Evolutionary conservation across 2,113 vertebrate genomes (phyloP), one percentile per base, ranked within the genome.

Genomic region (Sprattus sprattus): DNA sequence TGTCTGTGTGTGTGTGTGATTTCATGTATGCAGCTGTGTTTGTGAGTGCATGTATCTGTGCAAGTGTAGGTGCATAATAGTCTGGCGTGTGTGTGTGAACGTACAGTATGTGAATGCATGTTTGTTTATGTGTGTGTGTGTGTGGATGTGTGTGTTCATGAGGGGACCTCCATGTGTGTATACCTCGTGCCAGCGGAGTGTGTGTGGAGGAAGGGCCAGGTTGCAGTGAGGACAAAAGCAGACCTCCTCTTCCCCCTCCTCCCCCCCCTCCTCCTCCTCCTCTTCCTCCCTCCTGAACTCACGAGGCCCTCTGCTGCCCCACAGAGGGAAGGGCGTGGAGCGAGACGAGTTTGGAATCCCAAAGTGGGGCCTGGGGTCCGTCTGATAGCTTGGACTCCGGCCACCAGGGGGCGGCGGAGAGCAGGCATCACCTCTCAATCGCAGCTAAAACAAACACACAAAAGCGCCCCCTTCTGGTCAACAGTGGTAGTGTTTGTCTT

Each of bases 121-220:
- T 82, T 64, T 81, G 50, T 81, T 7, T 45, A 49, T 75, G 52
- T 60, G 22, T 78, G 22, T 82, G 44, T 80, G 45, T 83, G 54
- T 57, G 32, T 60, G 39, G 45, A 52, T 60, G 20, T 46, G 22
- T 87, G 83, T 84, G 45, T 85, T 11, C 86, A 25, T 88, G 86
- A 89, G 87, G 84, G n/a, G 86, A 25, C 85, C 28, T 39, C 39
- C 39, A 39, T 39, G 39, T 39, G 39, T 83, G 54, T 88, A 82
- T 85, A 96, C 95, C 95, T 94, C 94, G 52, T 96, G 95, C 94
- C 95, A 95, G n/a, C 90, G 92, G 54, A 95, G 92, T 32, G 95
- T 94, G 88, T 95, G 94, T 46, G 87, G 86, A 82, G 92, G 88
- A 83, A 95, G 89, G 45, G 88, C 91, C 89, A 95, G 91, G 90